Base-by-base conservation (phyloP, 2,113 vertebrate species). In the Nannospalax galili region DNA sequence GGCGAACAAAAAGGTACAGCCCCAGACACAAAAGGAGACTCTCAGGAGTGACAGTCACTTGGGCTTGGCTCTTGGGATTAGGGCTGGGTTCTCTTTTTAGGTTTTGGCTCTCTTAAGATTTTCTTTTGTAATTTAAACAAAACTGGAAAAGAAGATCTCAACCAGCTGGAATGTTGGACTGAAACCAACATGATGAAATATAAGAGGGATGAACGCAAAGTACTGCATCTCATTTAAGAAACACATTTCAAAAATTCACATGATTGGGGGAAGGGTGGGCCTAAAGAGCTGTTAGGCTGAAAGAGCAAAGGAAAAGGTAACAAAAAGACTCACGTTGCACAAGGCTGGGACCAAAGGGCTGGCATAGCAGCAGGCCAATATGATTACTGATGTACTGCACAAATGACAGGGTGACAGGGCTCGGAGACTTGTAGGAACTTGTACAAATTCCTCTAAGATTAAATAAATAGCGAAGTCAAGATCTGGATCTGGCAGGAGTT, bases 101-200 rank as follows among this genome's bases (percentile, higher is more conserved):
- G 40, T 84, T 96, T 95, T 91, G 79, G 86, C 20, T 91, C 85
- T 94, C 79, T 87, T 90, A 91, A 40, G 64, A 74, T 95, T 91
- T 96, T 69, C 92, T 96, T 95, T 89, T 87, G 87, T 87, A 80
- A 87, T 95, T 97, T 96, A 95, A 96, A 94, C 84, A 95, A 94
- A 87, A 96, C 40, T 69, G 92, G 94, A 95, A 96, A 96, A 95
- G 93, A 95, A 96, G 96, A 96, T 79, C 84, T 97, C 77, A 96
- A 81, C 88, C 80, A 88, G 87, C 88, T 97, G 97, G 94, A 96
- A 97, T 96, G 86, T 84, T 97, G 95, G 91, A 80, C 91, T 42
- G 64, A 87, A 96, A 94, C 86, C 94, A 97, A 74, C 60, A 87
- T 45, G 73, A 94, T 95, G 94, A 97, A 97, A 86, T 91, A 74